phyloP scores from a whole-genome alignment of 2,113 vertebrate species.

The Eurypyga helias region DNA sequence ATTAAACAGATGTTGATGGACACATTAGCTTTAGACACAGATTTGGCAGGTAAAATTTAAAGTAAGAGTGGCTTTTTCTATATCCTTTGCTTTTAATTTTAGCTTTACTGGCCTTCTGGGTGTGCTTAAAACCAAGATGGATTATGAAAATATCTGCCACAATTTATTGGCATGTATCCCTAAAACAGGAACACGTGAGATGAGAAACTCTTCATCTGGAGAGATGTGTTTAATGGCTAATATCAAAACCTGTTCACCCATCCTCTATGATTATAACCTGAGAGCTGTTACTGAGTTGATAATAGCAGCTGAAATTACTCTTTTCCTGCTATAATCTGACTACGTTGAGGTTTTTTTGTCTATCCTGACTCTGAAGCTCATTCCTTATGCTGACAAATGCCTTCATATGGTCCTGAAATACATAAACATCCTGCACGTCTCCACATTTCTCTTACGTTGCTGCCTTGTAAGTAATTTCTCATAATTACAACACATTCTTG shows the following conservation, averaged over 20 bases:
- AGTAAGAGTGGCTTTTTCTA: not conserved
- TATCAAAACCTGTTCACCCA: not conserved
- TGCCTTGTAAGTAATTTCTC: slow-evolving; percentile 9
- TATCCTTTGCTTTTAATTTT: not conserved
- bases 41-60: not conserved
- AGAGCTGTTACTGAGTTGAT: not conserved
- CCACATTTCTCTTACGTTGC: not conserved
- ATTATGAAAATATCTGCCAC: not conserved
- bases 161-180: not conserved
- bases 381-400: not conserved
- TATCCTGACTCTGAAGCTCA: not conserved
- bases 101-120: not conserved
- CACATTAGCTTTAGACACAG: not conserved
- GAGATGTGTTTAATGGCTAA: not conserved
- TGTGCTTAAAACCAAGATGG: not conserved
- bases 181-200: not conserved
- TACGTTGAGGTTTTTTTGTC: not conserved
- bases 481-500: not conserved
- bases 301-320: not conserved
- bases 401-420: not conserved
- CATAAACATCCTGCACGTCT: not conserved
- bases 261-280: not conserved
- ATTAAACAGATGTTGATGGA: not conserved
- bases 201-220: not conserved
- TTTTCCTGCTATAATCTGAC: not conserved